These are phyloP conservation scores for Machimus atricapillus DNA, from an alignment of 2,888 invertebrate genomes.

Conservation along the genomic window DNA sequence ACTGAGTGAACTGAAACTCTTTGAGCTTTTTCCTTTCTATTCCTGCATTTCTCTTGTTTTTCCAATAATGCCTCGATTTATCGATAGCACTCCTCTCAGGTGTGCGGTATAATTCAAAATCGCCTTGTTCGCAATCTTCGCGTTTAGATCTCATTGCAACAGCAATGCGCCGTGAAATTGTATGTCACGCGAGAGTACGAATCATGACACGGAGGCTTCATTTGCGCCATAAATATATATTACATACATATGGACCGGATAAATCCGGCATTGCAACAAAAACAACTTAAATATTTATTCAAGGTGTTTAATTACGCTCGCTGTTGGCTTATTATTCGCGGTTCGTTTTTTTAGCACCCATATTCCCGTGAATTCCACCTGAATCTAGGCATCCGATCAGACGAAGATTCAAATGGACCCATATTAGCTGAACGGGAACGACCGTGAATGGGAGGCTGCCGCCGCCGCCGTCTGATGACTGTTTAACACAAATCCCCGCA, in stretches of 20 bases:
- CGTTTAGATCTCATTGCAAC: not conserved
- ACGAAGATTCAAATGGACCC: not conserved
- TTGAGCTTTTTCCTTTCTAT: not conserved
- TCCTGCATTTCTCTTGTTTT: not conserved
- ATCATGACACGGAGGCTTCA: not conserved
- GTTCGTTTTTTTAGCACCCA: slow-evolving; percentile 13
- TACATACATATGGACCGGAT: not conserved
- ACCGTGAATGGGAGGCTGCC: slow-evolving; percentile 1
- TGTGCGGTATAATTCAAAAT: not conserved
- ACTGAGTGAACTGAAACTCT: not conserved
- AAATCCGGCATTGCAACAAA: not conserved
- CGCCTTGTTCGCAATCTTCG: not conserved
- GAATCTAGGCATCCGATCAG: not conserved
- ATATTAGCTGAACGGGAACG: not conserved
- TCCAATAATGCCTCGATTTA: not conserved
- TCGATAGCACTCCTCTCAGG: not conserved
- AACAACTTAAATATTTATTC: slow-evolving; percentile 46
- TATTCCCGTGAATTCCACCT: not conserved
- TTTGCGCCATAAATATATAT: not conserved
- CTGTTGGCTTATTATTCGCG: slow-evolving; percentile 32
- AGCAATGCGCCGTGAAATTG: slow-evolving; percentile 13
- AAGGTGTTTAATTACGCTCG: slow-evolving; percentile 45
- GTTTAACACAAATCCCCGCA: slow-evolving; percentile 47
- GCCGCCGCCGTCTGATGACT: slow-evolving; percentile 42
- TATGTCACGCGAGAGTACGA: slow-evolving; percentile 1